Base-by-base conservation (phyloP, 2,888 invertebrate species). In the Eristalis tenax region DNA sequence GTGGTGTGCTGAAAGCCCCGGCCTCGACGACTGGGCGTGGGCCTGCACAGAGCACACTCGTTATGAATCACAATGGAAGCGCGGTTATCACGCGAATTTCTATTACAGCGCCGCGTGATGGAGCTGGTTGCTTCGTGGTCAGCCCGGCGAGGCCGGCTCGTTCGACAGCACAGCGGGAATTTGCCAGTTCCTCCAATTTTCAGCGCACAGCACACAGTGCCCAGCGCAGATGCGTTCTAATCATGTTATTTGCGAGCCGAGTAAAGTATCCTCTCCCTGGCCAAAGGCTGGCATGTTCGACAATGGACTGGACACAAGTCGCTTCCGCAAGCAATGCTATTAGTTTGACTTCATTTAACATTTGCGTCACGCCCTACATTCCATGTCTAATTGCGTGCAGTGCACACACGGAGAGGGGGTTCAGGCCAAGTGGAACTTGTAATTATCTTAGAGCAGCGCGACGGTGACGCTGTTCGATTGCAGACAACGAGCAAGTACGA, bases 31-130 rank as follows among this genome's bases (percentile, higher is more conserved):
- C 26, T 75, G 79, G 79, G 71, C 71, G 75, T 79, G 68, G 71
- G 70, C 35, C 56, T 18, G 71, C 59, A 50, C 65, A 73, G 28
- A 73, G 68, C 38, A 56, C 26, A 40, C 50, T 68, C 32, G 59
- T 68, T 76, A 87, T 87, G 80, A 83, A 80, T 83, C 83, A 83
- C 71, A 59, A 40, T 3, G 61, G 43, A 66, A 83, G 65, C 71
- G 59, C 76, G 64, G 50, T 59, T 76, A 76, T 73, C 87, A 83
- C 83, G 83, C 87, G 63, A 83, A 59, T 76, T 76, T 38, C 32
- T 73, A 69, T 76, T 76, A 87, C 75, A 75, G 64, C 69, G 65
- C 68, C 22, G 50, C 6, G 28, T 35, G 40, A 63, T 32, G 63
- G 43, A 80, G 13, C 18, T 18, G 28, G 15, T 50, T 32, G 15